Evolutionary conservation across 2,888 invertebrate genomes (phyloP).

Genomic region (Stenodema calcarata): DNA sequence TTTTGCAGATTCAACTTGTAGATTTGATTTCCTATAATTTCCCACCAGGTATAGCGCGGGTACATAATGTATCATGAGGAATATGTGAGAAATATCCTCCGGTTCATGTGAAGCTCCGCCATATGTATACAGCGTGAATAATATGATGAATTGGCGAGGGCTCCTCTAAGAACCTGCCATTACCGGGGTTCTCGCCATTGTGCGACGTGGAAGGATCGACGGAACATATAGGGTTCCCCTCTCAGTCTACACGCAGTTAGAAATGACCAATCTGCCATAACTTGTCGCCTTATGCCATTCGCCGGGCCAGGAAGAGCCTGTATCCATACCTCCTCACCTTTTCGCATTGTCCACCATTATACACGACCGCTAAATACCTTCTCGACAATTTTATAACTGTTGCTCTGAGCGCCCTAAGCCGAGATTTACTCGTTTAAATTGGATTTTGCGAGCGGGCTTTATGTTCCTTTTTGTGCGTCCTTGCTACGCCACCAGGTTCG

Average conservation of each 20-base stretch:
- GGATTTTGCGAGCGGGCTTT: slow-evolving; percentile 1
- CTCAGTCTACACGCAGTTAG: not conserved
- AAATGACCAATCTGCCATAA: slow-evolving; percentile 28
- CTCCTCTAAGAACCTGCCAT: not conserved
- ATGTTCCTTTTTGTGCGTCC: not conserved
- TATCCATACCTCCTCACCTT: not conserved
- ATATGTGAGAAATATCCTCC: no score
- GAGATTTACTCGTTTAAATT: slow-evolving; percentile 24
- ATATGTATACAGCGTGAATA: not conserved
- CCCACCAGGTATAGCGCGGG: no score
- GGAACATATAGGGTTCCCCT: not conserved
- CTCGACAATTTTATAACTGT: slow-evolving; percentile 20
- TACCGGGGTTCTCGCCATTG: not conserved
- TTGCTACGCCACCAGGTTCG: not conserved
- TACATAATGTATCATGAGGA: no score
- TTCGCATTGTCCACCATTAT: not conserved
- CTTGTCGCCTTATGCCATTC: slow-evolving; percentile 17
- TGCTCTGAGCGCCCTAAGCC: slow-evolving; percentile 8
- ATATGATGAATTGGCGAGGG: not conserved
- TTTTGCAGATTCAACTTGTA: no score
- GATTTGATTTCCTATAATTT: no score
- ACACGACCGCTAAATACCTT: slow-evolving; percentile 7
- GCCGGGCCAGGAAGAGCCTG: not conserved
- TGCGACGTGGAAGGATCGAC: not conserved
- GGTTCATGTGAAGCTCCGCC: not conserved